These are phyloP conservation scores for Melinaea marsaeus DNA, from an alignment of 2,888 invertebrate species.

Conservation along the genomic window DNA sequence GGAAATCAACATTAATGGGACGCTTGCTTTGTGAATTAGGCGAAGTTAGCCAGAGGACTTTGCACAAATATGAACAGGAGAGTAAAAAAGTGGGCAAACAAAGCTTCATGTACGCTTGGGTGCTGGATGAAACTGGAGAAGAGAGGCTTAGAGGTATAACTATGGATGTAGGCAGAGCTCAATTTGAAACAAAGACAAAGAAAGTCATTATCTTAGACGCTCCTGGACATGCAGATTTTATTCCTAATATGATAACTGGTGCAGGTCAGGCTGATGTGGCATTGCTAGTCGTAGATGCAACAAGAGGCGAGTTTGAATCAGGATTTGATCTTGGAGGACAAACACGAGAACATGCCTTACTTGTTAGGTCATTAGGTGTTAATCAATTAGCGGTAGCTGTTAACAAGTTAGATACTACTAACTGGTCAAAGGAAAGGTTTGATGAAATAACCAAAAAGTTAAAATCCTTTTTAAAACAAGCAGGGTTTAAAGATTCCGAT, in stretches of 20 bases:
- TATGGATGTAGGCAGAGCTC: slow-evolving; percentile 97
- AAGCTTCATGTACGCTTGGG: slow-evolving; percentile 99
- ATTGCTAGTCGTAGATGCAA: slow-evolving; percentile 96
- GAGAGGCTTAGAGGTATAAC: slow-evolving; percentile 98
- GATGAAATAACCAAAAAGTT: slow-evolving; percentile 92
- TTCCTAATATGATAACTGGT: slow-evolving; percentile 99
- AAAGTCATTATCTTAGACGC: slow-evolving; percentile 93
- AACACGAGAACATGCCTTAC: slow-evolving; percentile 96
- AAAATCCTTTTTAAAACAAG: slow-evolving; percentile 90
- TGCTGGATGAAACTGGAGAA: slow-evolving; percentile 98
- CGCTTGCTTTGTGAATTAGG: slow-evolving; percentile 92
- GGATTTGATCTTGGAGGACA: slow-evolving; percentile 99
- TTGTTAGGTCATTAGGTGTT: slow-evolving; percentile 93
- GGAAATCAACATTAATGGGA: slow-evolving; percentile 98
- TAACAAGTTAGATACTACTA: slow-evolving; percentile 97
- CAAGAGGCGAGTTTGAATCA: slow-evolving; percentile 98
- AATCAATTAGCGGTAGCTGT: slow-evolving; percentile 95
- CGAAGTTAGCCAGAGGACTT: slow-evolving; percentile 89
- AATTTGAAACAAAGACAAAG: slow-evolving; percentile 93
- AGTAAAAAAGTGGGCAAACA: slow-evolving; percentile 98
- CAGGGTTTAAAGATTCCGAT: slow-evolving; percentile 92
- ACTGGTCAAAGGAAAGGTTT: slow-evolving; percentile 95
- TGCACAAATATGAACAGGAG: slow-evolving; percentile 99
- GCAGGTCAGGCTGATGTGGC: slow-evolving; percentile 99
- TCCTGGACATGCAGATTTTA: slow-evolving; percentile 99